phyloP scores from a whole-genome alignment of 1,140 invertebrate genomes.

The Oppia nitens region DNA sequence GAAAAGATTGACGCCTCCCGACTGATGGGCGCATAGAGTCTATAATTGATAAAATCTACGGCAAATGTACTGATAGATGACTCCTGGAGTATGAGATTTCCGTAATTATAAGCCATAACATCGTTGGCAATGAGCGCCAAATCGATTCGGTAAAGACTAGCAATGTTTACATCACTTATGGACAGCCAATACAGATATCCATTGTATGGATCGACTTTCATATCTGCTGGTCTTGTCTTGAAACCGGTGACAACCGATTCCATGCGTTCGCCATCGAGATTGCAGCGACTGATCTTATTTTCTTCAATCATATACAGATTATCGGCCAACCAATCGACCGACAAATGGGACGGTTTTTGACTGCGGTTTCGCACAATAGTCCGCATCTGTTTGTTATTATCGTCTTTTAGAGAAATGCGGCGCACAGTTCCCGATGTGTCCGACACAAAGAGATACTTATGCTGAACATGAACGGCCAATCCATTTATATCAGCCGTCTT shows the following conservation, averaged over 20 bases:
- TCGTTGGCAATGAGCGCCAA: conserved; percentile 35
- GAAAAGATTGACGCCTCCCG: conserved; percentile 55
- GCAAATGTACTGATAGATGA: conserved; percentile 44
- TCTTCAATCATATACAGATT: conserved; percentile 53
- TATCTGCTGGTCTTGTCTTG: conserved; percentile 43
- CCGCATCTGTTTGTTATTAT: conserved; percentile 17
- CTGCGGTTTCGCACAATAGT: conserved; percentile 37
- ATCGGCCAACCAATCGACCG: conserved; percentile 70
- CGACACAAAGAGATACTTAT: conserved; percentile 51
- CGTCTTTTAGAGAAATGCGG: conserved; percentile 15
- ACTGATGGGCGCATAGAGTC: conserved; percentile 51
- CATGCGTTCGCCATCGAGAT: conserved; percentile 45
- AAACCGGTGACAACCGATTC: conserved; percentile 48
- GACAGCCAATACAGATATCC: conserved; percentile 38
- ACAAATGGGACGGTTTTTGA: conserved; percentile 43
- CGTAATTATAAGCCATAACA: neutral
- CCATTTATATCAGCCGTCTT: conserved; percentile 33
- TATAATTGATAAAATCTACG: conserved; percentile 60
- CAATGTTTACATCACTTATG: conserved; percentile 27
- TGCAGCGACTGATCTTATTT: conserved; percentile 44
- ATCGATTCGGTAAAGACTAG: conserved; percentile 58
- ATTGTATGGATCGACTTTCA: conserved; percentile 79
- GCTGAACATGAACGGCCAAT: conserved; percentile 49
- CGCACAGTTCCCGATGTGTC: conserved; percentile 35
- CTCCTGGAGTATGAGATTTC: conserved; percentile 7